Evolutionary conservation across 2,797 vertebrate genomes (phyloP).

Genomic region (Bovichtus diacanthus): DNA sequence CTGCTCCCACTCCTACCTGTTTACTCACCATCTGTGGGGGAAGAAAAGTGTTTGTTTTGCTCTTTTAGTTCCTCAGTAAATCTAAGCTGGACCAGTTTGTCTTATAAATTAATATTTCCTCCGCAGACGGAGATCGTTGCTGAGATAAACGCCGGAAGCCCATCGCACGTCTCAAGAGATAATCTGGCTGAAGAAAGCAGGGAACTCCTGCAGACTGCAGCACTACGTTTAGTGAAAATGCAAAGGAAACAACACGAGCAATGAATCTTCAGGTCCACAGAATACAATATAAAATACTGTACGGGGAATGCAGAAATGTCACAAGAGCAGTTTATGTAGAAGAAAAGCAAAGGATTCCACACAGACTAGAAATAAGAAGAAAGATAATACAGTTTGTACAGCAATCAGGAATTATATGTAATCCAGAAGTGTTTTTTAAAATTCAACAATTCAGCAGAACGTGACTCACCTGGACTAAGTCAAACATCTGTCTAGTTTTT

Average conservation of each 20-base stretch:
- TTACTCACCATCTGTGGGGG: conserved; percentile 20
- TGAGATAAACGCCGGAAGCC: not conserved
- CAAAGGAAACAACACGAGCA: not conserved
- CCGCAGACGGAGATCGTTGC: conserved; percentile 2
- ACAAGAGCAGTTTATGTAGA: no score
- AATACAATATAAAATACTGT: not conserved
- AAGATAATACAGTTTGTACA: not conserved
- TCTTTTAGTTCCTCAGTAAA: conserved; percentile 35
- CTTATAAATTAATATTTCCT: conserved; percentile 50
- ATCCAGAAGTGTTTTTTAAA: no score
- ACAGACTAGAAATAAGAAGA: not conserved
- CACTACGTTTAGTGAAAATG: not conserved
- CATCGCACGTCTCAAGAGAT: not conserved
- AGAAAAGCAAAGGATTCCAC: no score
- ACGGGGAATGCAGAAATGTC: not conserved
- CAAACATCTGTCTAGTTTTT: no score
- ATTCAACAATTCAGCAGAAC: no score
- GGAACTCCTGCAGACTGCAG: conserved; percentile 13
- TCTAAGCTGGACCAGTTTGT: conserved; percentile 37
- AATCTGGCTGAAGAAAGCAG: not conserved
- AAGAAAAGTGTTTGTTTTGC: conserved; percentile 53
- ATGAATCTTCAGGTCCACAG: not conserved
- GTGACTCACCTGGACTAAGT: no score
- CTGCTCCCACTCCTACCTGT: conserved; percentile 32
- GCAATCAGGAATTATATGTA: not conserved